A percentile compares a stretch with the other conserved stretches of the same genome.
phyloP scores from a whole-genome alignment of 92 coral and sea anemone genomes.

The Diadumene lineata region DNA sequence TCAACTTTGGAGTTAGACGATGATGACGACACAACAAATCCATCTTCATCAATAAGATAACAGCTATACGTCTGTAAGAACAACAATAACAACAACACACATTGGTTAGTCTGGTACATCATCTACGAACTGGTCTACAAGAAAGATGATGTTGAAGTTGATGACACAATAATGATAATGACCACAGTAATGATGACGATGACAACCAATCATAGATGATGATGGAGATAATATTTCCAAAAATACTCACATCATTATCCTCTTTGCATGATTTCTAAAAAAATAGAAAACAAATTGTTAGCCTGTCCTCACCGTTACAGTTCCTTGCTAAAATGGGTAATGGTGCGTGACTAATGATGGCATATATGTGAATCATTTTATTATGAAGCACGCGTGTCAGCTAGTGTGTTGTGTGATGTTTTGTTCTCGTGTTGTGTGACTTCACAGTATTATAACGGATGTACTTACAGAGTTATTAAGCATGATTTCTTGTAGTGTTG shows the following conservation, averaged over 20 bases:
- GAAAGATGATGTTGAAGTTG: too few species aligned
- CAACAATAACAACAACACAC: too few species aligned
- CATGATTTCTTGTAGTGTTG: constrained; percentile 13
- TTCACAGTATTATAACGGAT: not conserved
- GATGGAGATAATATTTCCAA: not conserved
- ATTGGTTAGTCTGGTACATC: too few species aligned
- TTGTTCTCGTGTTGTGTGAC: not conserved
- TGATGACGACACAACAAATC: constrained; percentile 68
- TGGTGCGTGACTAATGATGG: not conserved
- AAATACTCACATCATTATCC: constrained; percentile 6
- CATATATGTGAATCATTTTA: not conserved
- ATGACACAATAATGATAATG: too few species aligned
- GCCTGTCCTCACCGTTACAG: not conserved
- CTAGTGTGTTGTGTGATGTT: not conserved
- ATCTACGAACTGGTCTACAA: too few species aligned
- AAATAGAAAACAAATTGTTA: not conserved
- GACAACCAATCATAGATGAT: not conserved
- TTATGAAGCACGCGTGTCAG: not conserved
- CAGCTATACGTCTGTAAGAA: constrained; percentile 36
- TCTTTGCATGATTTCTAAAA: constrained; percentile 27
- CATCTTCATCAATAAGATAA: constrained; percentile 89
- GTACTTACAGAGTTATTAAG: constrained; percentile 20
- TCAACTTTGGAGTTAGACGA: constrained; percentile 20
- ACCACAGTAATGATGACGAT: constrained; percentile 3
- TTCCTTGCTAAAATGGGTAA: not conserved